Base-by-base conservation (phyloP, 2,888 invertebrate species). In the Pachliopta kotzebuea region DNA sequence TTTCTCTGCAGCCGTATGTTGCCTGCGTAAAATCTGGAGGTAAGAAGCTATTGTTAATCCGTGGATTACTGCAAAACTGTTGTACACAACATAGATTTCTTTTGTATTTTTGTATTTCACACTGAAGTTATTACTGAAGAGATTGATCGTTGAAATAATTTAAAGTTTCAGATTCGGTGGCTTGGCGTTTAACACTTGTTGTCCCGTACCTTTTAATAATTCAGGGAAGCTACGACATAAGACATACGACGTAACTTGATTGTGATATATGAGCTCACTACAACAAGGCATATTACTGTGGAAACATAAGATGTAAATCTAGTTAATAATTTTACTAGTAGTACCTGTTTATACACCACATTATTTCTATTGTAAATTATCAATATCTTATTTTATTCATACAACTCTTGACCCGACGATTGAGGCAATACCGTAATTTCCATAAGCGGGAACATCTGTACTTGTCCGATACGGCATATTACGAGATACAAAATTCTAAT, bases 401-500 rank as follows among this genome's bases (percentile, higher is more conserved):
- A 26, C 45, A 53, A 24, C 24, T 59, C 50, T 60, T 14, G 24
- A 49, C 31, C 29, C 56, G 4, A 59, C 29, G 57, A 65, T 37
- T 56, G 18, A 9, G 20, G 37, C 29, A 52, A 26, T 23, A 37
- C 17, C 17, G 24, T 37, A 49, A 58, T 52, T 50, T 49, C 62
- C 52, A 56, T 62, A 58, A 57, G 14, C 23, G 23, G 37, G 50
- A 60, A 53, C 60, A 60, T 56, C 64, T 60, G 56, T 65, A 56
- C 21, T 56, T 66, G 65, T 74, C 74, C 65, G 81, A 76, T 77
- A 81, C 81, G 82, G 83, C 85, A 84, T 69, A 77, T 75, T 80
- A 80, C 79, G 67, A 69, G 71, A 74, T 75, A 70, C 70, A 70
- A 83, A 78, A 79, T 77, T 79, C 79, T 81, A 84, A 86, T 80